Conservation (phyloP, 1,140 invertebrate species). For the Atta texana region DNA sequence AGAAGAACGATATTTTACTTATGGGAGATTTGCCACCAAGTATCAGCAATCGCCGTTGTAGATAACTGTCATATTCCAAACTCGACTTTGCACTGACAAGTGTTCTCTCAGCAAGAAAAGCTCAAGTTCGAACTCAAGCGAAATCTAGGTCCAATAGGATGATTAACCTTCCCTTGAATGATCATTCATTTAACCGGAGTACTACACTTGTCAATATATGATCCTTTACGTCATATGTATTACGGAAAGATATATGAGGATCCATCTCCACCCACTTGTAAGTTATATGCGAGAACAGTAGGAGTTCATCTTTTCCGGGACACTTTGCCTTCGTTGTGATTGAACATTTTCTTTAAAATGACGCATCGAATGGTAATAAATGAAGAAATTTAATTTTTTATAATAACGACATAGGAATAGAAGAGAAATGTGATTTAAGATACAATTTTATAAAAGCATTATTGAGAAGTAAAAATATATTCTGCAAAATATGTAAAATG, state of each 20-base stretch:
- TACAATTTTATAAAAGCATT: neutral
- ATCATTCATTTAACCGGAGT: conserved; percentile 19
- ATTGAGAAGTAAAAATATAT: neutral
- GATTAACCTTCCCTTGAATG: conserved; percentile 27
- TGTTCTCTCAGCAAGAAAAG: neutral
- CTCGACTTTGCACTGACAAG: neutral
- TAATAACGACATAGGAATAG: neutral
- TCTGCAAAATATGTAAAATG: neutral
- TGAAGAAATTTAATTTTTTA: neutral
- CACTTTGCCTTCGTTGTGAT: neutral
- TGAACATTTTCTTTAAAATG: neutral
- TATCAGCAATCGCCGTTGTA: conserved; percentile 28
- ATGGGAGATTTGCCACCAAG: neutral
- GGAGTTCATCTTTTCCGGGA: neutral
- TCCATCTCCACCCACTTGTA: neutral
- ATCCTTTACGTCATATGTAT: conserved; percentile 21
- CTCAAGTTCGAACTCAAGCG: conserved; percentile 8
- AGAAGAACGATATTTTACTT: neutral
- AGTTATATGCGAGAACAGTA: neutral
- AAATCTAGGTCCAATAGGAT: conserved; percentile 26
- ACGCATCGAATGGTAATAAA: neutral
- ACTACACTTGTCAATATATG: conserved; percentile 5
- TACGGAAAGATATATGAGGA: conserved; percentile 4
- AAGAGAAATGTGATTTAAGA: neutral
- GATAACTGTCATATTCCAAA: conserved; percentile 13